A percentile compares a stretch with the other conserved stretches of the same genome.
phyloP scores from a whole-genome alignment of 2,797 vertebrate species.

The Coilia nasus region DNA sequence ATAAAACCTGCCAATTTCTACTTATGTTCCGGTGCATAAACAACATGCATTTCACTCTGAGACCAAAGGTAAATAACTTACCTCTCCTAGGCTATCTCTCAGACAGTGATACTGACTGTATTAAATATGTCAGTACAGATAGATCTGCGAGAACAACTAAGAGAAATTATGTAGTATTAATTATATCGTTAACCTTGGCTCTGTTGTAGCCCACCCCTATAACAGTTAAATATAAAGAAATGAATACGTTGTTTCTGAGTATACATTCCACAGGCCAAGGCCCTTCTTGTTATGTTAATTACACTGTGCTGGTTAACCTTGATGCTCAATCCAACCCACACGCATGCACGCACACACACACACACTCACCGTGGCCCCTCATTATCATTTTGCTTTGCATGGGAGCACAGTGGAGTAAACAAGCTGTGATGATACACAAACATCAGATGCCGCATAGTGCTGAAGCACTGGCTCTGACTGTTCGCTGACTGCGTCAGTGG shows the following conservation, averaged over 20 bases:
- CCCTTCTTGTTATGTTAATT: conserved; percentile 61
- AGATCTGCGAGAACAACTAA: neutral
- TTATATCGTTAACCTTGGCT: neutral
- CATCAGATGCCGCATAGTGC: neutral
- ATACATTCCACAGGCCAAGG: conserved; percentile 39
- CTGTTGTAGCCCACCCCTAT: neutral
- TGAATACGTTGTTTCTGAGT: conserved; percentile 26
- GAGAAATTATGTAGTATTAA: neutral
- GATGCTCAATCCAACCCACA: conserved; percentile 57
- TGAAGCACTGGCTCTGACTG: neutral
- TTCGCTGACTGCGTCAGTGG: neutral
- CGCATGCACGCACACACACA: conserved; percentile 34
- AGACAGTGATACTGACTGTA: neutral
- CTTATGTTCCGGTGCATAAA: neutral
- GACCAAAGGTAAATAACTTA: neutral
- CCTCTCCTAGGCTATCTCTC: neutral
- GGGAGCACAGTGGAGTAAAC: conserved; percentile 39
- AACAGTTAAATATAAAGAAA: conserved; percentile 2
- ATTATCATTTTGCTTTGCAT: conserved; percentile 47
- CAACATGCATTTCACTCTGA: neutral
- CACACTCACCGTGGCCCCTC: conserved; percentile 35
- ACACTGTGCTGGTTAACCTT: conserved; percentile 67
- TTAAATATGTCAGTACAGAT: neutral
- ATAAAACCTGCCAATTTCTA: conserved; percentile 75
- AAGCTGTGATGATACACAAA: conserved; percentile 42